phyloP scores from a whole-genome alignment of 92 coral and sea anemone species.

The Palythoa grandis region DNA sequence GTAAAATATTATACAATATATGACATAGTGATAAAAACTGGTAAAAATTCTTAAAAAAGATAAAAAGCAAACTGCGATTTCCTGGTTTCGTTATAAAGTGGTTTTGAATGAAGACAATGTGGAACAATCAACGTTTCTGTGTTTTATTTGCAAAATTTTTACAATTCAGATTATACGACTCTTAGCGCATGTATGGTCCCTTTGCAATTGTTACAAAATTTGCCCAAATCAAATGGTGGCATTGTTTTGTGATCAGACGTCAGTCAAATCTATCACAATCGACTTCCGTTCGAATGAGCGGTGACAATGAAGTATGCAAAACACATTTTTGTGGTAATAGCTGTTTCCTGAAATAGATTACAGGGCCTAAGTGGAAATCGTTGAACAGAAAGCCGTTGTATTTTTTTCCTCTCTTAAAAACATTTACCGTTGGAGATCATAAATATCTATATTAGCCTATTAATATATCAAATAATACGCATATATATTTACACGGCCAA shows the following conservation, averaged over 20 bases:
- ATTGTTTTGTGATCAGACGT: background rate
- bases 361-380: background rate
- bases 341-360: constrained; percentile 7
- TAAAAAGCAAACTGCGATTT: too few species aligned
- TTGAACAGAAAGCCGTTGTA: constrained; percentile 4
- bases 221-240: background rate
- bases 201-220: background rate
- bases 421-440: constrained; percentile 4
- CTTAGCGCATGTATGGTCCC: background rate
- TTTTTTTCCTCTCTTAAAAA: constrained; percentile 11
- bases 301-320: background rate
- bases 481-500: constrained; percentile 14
- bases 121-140: background rate
- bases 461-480: constrained; percentile 10
- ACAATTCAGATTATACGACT: background rate
- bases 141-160: constrained; percentile 12
- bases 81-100: too few species aligned
- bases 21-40: too few species aligned
- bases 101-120: background rate
- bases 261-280: background rate
- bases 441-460: constrained; percentile 27
- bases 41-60: too few species aligned
- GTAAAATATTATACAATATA: too few species aligned
- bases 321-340: constrained; percentile 13
- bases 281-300: constrained; percentile 25